These are phyloP conservation scores for Neodiprion virginianus DNA, from an alignment of 1,140 invertebrate species.

Conservation along the genomic window DNA sequence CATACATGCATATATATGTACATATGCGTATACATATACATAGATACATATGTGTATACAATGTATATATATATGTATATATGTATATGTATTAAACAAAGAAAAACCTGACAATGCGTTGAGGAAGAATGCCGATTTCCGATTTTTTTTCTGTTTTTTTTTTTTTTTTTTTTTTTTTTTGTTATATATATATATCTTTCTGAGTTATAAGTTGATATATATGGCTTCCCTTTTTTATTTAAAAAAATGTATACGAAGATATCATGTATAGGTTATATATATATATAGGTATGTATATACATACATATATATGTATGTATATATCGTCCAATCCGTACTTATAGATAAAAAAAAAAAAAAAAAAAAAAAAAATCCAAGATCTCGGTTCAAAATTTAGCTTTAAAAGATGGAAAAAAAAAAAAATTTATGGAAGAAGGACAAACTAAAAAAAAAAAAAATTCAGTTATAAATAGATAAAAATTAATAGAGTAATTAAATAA, in stretches of 20 bases:
- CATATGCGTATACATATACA: no score
- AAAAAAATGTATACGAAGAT: neutral
- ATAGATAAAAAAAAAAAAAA: neutral
- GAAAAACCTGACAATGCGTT: constrained; percentile 29
- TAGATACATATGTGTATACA: no score
- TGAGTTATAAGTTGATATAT: neutral
- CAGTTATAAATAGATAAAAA: neutral
- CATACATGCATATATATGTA: no score
- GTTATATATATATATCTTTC: neutral
- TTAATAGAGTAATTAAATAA: neutral
- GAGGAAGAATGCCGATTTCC: constrained; percentile 37
- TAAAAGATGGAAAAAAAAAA: constrained; percentile 20
- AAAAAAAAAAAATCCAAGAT: constrained; percentile 19
- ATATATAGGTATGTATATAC: neutral
- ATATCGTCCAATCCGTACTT: constrained; percentile 6
- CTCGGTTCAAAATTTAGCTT: constrained; percentile 43
- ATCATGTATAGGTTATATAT: neutral
- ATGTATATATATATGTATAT: no score
- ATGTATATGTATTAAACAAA: no score
- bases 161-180: neutral
- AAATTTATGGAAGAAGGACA: neutral
- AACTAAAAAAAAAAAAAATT: neutral
- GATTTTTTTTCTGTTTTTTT: neutral
- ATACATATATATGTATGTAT: neutral
- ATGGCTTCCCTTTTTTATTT: neutral